Evolutionary conservation across 2,888 invertebrate species (phyloP).

Genomic region (Dermolepida albohirtum): DNA sequence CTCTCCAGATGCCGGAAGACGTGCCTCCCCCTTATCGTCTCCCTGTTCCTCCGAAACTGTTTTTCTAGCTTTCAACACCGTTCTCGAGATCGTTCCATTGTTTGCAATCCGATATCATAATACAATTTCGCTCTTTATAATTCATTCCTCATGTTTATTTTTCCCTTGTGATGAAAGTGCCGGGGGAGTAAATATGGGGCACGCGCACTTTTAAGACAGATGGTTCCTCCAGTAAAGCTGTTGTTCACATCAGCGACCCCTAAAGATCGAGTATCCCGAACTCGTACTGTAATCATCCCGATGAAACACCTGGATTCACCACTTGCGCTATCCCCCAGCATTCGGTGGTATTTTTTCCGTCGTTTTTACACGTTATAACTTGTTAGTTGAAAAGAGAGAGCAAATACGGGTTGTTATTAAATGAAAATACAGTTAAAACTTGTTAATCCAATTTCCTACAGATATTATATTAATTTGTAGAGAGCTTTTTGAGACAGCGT

Average conservation of each 20-base stretch:
- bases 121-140: conserved; percentile 9
- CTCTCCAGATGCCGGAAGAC: no score
- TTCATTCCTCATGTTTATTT: conserved; percentile 24
- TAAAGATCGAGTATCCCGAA: conserved; percentile 22
- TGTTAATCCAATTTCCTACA: conserved; percentile 22
- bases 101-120: conserved; percentile 33
- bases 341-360: not conserved
- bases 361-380: not conserved
- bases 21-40: no score
- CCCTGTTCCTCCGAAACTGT: no score
- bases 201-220: conserved; percentile 19
- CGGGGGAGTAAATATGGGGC: conserved; percentile 19
- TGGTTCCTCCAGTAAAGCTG: conserved; percentile 9
- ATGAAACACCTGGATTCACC: conserved; percentile 15
- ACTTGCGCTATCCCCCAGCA: conserved; percentile 18
- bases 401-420: conserved; percentile 1
- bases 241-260: conserved; percentile 2
- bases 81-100: conserved; percentile 22
- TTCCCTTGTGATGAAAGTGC: conserved; percentile 6
- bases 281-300: conserved; percentile 6
- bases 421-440: conserved; percentile 1
- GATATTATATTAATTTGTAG: conserved; percentile 5
- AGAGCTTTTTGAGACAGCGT: not conserved
- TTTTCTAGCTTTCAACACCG: conserved; percentile 11
- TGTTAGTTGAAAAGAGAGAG: not conserved